Evolutionary conservation across 37 sponge, comb jelly and placozoan species (phyloP).

Genomic region (Lycopodina hypogea): DNA sequence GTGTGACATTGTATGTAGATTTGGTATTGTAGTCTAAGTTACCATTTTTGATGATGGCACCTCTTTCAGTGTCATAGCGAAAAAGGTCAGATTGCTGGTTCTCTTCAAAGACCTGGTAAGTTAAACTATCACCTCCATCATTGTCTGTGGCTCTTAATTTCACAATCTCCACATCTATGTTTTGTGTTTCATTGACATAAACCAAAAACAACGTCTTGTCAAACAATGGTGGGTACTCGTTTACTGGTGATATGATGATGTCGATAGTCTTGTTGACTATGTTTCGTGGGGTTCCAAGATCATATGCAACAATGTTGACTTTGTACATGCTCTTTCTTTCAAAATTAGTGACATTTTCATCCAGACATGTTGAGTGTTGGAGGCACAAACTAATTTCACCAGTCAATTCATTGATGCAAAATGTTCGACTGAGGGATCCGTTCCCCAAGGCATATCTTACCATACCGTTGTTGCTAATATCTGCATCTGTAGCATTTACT

Average conservation of each 20-base stretch:
- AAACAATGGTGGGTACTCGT: conserved; percentile 60
- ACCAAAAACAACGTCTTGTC: not conserved
- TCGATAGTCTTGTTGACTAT: conserved; percentile 26
- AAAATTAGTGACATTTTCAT: conserved; percentile 8
- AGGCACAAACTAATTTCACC: conserved; percentile 20
- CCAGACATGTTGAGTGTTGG: not conserved
- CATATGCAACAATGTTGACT: conserved; percentile 36
- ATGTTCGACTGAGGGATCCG: conserved; percentile 11
- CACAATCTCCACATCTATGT: not conserved
- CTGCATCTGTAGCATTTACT: conserved; percentile 42
- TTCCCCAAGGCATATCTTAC: conserved; percentile 35
- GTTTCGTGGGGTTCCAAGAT: conserved; percentile 29
- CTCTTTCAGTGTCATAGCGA: not conserved
- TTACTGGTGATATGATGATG: conserved; percentile 29
- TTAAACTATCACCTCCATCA: conserved; percentile 25
- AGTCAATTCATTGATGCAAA: not conserved
- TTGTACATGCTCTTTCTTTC: conserved; percentile 22
- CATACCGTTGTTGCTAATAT: conserved; percentile 29
- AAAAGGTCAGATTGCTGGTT: not conserved
- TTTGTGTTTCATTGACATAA: conserved; percentile 20
- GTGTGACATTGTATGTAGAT: not conserved
- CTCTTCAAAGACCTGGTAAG: conserved; percentile 13
- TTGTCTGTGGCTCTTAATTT: conserved; percentile 39
- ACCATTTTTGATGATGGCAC: conserved; percentile 18
- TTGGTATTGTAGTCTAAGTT: not conserved